phyloP scores from a whole-genome alignment of 2,113 vertebrate species.

The Melanerpes aurifrons region DNA sequence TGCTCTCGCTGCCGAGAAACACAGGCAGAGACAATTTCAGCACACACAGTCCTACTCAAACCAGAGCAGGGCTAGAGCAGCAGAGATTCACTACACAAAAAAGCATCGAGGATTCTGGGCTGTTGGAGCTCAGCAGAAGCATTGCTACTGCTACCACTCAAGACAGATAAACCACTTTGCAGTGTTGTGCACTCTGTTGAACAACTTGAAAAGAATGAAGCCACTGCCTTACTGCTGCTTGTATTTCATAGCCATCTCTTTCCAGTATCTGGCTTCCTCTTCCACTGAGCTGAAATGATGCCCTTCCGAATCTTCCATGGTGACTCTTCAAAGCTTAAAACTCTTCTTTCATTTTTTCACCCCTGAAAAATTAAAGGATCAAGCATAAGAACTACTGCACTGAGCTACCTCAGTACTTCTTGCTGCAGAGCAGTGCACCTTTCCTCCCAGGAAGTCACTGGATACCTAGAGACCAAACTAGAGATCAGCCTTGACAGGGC shows the following conservation, averaged over 20 bases:
- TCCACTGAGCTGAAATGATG: conserved; percentile 83
- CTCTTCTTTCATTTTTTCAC: conserved; percentile 25
- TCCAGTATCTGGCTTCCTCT: conserved; percentile 91
- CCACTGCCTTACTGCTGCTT: conserved; percentile 83
- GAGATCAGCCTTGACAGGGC: not conserved
- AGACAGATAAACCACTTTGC: not conserved
- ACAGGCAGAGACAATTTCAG: not conserved
- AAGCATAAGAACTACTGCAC: not conserved
- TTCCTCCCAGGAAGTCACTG: not conserved
- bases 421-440: not conserved
- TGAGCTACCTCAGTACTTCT: not conserved
- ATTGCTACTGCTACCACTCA: not conserved
- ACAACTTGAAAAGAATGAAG: not conserved
- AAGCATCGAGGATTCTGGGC: not conserved
- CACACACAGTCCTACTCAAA: not conserved
- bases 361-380: not conserved
- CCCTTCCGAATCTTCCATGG: conserved; percentile 83
- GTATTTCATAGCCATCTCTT: conserved; percentile 85
- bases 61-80: not conserved
- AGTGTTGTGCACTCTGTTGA: not conserved
- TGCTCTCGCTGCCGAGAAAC: not conserved
- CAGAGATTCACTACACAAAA: not conserved
- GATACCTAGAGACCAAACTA: not conserved
- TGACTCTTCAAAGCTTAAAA: conserved; percentile 17
- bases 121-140: not conserved